Conservation (phyloP, 1,140 invertebrate genomes). For the Meloidogyne hapla region DNA sequence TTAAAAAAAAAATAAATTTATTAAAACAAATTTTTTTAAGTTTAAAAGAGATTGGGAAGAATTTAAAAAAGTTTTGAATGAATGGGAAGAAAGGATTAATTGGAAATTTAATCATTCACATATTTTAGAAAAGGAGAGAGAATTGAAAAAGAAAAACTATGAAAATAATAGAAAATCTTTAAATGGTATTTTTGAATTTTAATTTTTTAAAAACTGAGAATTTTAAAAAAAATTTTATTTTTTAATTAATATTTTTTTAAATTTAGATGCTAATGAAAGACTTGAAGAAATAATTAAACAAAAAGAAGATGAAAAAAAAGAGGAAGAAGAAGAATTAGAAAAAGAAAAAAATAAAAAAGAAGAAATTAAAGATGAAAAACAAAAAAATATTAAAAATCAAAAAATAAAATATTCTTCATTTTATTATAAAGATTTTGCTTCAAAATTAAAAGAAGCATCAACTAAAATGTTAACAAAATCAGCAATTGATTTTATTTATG, state of each 20-base stretch:
- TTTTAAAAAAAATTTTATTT: no score
- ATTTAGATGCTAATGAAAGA: not conserved
- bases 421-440: not conserved
- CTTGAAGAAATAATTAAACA: not conserved
- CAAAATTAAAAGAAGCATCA: not conserved
- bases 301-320: not conserved
- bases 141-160: not conserved
- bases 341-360: not conserved
- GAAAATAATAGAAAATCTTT: not conserved
- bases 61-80: not conserved
- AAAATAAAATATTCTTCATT: not conserved
- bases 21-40: not conserved
- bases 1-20: not conserved
- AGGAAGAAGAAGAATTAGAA: not conserved
- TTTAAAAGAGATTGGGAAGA: not conserved
- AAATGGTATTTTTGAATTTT: not conserved
- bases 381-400: not conserved
- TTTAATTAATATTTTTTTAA: no score
- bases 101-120: not conserved
- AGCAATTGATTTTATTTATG: not conserved
- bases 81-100: constrained; percentile 2
- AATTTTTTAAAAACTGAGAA: no score
- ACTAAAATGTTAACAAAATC: not conserved
- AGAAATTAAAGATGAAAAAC: not conserved
- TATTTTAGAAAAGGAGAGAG: not conserved